These are phyloP conservation scores for Arothron firmamentum DNA, from an alignment of 2,113 vertebrate species.

Conservation along the genomic window DNA sequence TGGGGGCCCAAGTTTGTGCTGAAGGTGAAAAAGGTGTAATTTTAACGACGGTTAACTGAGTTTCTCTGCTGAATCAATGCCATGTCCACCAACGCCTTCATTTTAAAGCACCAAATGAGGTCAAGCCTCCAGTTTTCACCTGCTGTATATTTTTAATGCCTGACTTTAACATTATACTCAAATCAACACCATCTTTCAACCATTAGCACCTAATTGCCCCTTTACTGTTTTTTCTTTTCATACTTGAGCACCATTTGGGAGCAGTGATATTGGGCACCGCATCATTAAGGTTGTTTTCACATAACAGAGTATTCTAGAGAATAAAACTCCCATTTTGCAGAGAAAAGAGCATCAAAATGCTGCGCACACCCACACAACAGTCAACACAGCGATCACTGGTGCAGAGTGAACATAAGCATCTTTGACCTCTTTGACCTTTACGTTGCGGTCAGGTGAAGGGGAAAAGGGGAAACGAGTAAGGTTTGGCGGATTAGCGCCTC, in stretches of 20 bases:
- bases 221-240: no score
- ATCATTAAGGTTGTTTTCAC: no score
- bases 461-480: conserved; percentile 38
- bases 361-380: background rate
- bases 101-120: background rate
- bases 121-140: no score
- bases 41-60: background rate
- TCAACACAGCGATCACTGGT: background rate
- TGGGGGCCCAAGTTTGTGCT: conserved; percentile 2
- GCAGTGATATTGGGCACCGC: no score
- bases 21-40: conserved; percentile 16
- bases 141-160: no score
- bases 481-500: conserved; percentile 51
- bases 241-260: no score
- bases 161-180: no score
- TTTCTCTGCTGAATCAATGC: background rate
- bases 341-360: background rate
- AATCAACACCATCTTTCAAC: no score
- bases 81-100: background rate
- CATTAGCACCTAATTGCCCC: no score
- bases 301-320: background rate
- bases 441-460: conserved; percentile 18
- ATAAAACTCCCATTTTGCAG: background rate
- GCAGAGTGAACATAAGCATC: conserved; percentile 3
- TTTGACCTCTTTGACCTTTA: conserved; percentile 49